phyloP scores from a whole-genome alignment of 2,113 vertebrate genomes.

The Glaucomys volans region DNA sequence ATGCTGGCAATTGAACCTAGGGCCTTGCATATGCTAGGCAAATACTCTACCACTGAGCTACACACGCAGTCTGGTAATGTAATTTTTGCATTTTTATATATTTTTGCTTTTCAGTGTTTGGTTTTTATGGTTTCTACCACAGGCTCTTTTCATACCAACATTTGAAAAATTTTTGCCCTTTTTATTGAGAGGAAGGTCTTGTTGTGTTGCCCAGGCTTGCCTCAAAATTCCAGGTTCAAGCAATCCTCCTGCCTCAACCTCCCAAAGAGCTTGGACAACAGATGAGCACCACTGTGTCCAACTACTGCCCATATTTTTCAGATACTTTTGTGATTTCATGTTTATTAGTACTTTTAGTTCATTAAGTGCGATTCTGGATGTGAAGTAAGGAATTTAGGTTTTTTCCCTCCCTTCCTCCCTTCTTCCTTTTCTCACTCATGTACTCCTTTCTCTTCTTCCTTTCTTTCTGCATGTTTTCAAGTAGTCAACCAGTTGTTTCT shows the following conservation, averaged over 20 bases:
- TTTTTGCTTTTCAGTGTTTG: neutral
- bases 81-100: constrained; percentile 27
- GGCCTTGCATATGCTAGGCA: neutral
- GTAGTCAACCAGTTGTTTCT: neutral
- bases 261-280: neutral
- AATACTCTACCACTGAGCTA: neutral
- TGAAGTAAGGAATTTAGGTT: neutral
- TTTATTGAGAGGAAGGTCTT: neutral
- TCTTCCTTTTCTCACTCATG: neutral
- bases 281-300: neutral
- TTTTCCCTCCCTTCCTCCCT: neutral
- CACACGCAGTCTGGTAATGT: neutral
- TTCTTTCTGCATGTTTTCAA: constrained; percentile 20
- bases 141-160: neutral
- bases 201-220: neutral
- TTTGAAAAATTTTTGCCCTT: neutral
- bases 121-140: constrained; percentile 26
- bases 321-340: constrained; percentile 10
- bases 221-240: neutral
- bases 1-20: neutral
- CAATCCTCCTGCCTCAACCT: neutral
- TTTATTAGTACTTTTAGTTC: constrained; percentile 34
- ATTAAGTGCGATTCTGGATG: constrained; percentile 25
- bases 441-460: neutral
- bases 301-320: neutral